Conservation (phyloP, 2,113 vertebrate species). For the Dromiciops gliroides region DNA sequence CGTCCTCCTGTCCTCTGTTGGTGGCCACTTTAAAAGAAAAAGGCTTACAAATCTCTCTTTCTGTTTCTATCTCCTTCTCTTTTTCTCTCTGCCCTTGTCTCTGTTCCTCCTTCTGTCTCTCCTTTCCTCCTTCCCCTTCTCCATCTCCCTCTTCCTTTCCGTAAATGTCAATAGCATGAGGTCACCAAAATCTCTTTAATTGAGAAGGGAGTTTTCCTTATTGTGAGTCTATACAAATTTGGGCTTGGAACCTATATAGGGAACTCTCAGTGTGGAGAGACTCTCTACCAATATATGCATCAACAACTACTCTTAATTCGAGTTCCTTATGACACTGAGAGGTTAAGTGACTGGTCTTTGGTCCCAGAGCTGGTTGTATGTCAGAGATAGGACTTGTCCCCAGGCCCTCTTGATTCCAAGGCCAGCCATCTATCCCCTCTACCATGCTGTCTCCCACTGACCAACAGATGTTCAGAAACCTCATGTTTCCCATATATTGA, state of each 20-base stretch:
- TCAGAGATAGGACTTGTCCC: not conserved
- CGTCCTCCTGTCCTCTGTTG: not conserved
- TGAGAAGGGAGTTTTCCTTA: not conserved
- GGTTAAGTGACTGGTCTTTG: not conserved
- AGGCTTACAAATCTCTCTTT: not conserved
- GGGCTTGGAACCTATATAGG: not conserved
- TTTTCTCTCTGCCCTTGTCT: not conserved
- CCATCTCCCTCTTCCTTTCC: not conserved
- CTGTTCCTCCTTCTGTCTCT: not conserved
- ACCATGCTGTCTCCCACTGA: not conserved
- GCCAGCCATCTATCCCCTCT: not conserved
- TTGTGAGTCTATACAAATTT: not conserved
- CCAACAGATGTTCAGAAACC: not conserved
- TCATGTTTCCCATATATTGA: not conserved
- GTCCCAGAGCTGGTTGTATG: not conserved
- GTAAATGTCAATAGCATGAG: not conserved
- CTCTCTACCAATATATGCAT: not conserved
- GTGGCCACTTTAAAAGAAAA: not conserved
- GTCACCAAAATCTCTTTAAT: not conserved
- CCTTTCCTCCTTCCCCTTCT: not conserved
- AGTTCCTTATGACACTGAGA: not conserved
- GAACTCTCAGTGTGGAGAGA: not conserved
- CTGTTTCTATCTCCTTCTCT: not conserved
- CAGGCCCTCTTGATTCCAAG: not conserved
- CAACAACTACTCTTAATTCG: not conserved